A percentile compares a stretch with the other conserved stretches of the same genome.
These are phyloP conservation scores for Vidua macroura DNA, from an alignment of 2,113 vertebrate genomes.

Conservation along the genomic window DNA sequence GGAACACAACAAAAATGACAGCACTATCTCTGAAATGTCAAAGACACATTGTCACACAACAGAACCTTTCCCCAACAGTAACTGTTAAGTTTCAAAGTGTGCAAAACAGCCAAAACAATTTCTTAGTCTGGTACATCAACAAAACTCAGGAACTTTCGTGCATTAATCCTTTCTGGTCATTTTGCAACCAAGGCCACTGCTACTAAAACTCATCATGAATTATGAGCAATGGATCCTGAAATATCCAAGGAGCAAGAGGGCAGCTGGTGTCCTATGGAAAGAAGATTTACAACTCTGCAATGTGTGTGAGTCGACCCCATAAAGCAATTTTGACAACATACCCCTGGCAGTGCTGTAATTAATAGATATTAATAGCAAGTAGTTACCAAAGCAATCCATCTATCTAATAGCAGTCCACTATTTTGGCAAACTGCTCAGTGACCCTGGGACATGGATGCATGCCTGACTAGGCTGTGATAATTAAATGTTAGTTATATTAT, in stretches of 20 bases:
- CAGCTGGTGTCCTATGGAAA: neutral
- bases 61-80: neutral
- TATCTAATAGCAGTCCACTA: neutral
- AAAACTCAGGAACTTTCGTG: neutral
- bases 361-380: slow-evolving; percentile 21
- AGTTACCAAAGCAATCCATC: slow-evolving; percentile 16
- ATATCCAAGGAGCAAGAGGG: neutral
- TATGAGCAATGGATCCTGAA: neutral
- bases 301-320: neutral
- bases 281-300: slow-evolving; percentile 12
- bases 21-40: neutral
- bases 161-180: neutral
- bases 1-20: neutral
- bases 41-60: neutral
- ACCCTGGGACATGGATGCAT: neutral
- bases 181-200: neutral
- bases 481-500: neutral
- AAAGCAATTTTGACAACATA: slow-evolving; percentile 20
- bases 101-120: neutral
- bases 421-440: slow-evolving; percentile 8
- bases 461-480: slow-evolving; percentile 8
- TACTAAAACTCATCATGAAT: neutral
- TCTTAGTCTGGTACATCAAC: neutral
- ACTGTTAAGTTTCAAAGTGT: neutral
- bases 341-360: neutral